phyloP scores from a whole-genome alignment of 2,797 vertebrate species.

The Syngnathus acus region DNA sequence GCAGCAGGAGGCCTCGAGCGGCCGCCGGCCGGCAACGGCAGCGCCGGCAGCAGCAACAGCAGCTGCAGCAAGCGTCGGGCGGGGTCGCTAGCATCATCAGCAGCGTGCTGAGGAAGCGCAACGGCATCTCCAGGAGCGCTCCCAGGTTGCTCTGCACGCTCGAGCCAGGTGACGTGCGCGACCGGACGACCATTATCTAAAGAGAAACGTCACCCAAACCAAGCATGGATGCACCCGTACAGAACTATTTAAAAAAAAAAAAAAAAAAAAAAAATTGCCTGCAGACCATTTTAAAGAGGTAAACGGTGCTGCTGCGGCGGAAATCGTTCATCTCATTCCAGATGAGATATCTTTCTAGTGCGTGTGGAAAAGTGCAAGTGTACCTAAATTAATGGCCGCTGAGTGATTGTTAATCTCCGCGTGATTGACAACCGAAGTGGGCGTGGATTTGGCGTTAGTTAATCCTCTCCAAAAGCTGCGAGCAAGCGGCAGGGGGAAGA shows the following conservation, averaged over 20 bases:
- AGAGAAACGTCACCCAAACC: not conserved
- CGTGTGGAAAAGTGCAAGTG: not conserved
- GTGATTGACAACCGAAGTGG: not conserved
- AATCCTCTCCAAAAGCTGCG: not conserved
- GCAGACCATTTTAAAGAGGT: too few relatives aligned
- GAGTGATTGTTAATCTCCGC: not conserved
- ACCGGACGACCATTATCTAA: not conserved
- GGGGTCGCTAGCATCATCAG: slow-evolving; percentile 91
- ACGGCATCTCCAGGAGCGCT: slow-evolving; percentile 88
- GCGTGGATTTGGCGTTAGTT: not conserved
- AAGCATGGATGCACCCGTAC: too few relatives aligned
- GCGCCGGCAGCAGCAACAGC: slow-evolving; percentile 64
- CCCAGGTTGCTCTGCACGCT: slow-evolving; percentile 93
- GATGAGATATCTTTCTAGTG: too few relatives aligned
- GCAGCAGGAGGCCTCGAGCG: slow-evolving; percentile 77
- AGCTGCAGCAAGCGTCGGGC: slow-evolving; percentile 60
- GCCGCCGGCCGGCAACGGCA: slow-evolving; percentile 67
- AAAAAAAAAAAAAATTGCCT: not conserved
- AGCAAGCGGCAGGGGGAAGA: not conserved
- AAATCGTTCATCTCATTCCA: too few relatives aligned
- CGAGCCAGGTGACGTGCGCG: slow-evolving; percentile 82
- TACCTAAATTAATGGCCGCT: not conserved
- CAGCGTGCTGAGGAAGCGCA: slow-evolving; percentile 91
- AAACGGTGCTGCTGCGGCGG: too few relatives aligned
- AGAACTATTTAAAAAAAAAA: not conserved